Evolutionary conservation across 2,888 invertebrate genomes (phyloP), one percentile per base, ranked within the genome.

Genomic region (Pilophorus perplexus): DNA sequence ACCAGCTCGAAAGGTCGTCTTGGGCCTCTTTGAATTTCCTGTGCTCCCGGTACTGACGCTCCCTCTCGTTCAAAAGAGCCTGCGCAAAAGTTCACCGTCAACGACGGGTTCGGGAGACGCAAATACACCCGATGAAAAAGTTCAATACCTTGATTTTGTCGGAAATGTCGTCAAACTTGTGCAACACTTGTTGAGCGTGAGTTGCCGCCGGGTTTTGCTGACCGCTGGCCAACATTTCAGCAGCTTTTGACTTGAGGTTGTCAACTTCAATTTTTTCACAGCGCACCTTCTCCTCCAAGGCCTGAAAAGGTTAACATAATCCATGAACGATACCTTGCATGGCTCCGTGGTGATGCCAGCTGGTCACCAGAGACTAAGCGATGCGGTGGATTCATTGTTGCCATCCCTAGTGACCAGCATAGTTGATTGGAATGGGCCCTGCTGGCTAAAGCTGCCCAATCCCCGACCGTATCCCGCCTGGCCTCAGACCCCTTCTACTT

Each of bases 221-320:
- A 4, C 91, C 90, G 74, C 87, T 90, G 1, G 87, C 86, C 52
- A 91, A 79, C 87, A 93, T 90, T 80, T 93, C 93, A 20, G 83
- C 83, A 1, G 91, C 89, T 76, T 92, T 90, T n/a, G 84, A 79
- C 76, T 90, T 91, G 10, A 94, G 76, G 27, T 86, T 85, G 72
- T 93, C 93, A 0, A 93, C 91, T 75, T 94, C 94, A 66, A 92
- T 86, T 73, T 91, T 90, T 74, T 94, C 93, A 75, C 92, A 88
- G 0, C 92, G 84, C 0, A 90, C 87, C 78, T 90, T 93, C 75
- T 93, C 93, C 77, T 93, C 93, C 0, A 91, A 82, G 70, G 85
- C 85, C 78, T 79, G 37, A 70, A 59, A 59, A 14, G 27, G 22
- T 55, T n/a, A 25, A 66, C 57, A 64, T 22, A 52, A 28, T 23